Conservation (phyloP, 2,888 invertebrate species). For the Halictus quadricinctus region DNA sequence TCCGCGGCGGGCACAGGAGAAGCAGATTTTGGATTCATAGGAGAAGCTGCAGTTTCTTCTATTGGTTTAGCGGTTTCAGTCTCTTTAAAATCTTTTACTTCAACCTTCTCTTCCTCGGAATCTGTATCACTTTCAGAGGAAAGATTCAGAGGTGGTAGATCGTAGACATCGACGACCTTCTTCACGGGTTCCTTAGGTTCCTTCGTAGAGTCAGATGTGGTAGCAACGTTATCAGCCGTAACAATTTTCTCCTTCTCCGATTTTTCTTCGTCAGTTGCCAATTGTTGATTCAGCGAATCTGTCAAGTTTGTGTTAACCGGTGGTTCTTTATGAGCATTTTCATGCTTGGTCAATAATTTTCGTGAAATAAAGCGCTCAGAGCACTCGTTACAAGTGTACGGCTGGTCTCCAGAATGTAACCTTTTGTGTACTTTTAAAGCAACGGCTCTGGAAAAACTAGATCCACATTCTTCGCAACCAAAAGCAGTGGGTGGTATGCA, state of each 20-base stretch:
- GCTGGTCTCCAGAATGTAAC: slow-evolving; percentile 88
- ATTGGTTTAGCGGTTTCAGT: slow-evolving; percentile 73
- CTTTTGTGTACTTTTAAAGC: slow-evolving; percentile 93
- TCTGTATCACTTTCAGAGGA: slow-evolving; percentile 92
- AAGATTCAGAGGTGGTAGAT: slow-evolving; percentile 91
- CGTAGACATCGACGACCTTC: slow-evolving; percentile 86
- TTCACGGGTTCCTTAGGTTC: slow-evolving; percentile 72
- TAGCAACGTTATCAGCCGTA: slow-evolving; percentile 13
- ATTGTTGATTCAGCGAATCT: slow-evolving; percentile 65
- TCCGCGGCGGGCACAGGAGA: slow-evolving; percentile 35
- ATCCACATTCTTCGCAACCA: slow-evolving; percentile 91
- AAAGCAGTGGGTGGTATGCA: slow-evolving; percentile 92
- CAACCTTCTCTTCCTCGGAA: slow-evolving; percentile 82
- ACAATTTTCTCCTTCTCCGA: slow-evolving; percentile 38
- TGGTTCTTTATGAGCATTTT: slow-evolving; percentile 85
- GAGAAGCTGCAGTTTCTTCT: slow-evolving; percentile 34
- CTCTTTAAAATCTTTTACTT: slow-evolving; percentile 50
- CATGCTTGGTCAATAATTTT: slow-evolving; percentile 89
- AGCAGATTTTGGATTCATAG: slow-evolving; percentile 72
- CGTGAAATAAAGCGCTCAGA: slow-evolving; percentile 91
- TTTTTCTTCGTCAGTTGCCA: slow-evolving; percentile 39
- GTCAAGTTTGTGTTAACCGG: slow-evolving; percentile 20
- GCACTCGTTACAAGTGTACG: slow-evolving; percentile 90
- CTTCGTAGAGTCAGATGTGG: slow-evolving; percentile 51
- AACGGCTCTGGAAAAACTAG: slow-evolving; percentile 89